Evolutionary conservation across 2,113 vertebrate genomes (phyloP).

Genomic region (Rhinogobius similis): DNA sequence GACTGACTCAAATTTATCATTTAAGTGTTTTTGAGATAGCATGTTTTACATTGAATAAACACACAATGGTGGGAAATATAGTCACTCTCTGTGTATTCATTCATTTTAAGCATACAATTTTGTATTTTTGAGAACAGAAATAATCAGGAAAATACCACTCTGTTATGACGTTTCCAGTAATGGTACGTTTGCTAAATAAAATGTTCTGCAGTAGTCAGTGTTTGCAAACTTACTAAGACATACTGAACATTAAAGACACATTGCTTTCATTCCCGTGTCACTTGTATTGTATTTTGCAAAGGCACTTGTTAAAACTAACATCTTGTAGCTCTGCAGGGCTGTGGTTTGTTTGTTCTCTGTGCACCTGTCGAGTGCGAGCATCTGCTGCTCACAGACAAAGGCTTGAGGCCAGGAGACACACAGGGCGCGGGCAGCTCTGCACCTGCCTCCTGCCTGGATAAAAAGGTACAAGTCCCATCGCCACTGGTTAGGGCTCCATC

Average conservation of each 20-base stretch:
- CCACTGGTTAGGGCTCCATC: conserved; percentile 6
- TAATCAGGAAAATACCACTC: too few relatives aligned
- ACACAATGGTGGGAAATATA: too few relatives aligned
- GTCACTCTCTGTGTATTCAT: too few relatives aligned
- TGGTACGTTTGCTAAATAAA: too few relatives aligned
- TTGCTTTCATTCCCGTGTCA: background rate
- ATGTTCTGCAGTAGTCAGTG: too few relatives aligned
- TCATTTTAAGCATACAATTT: too few relatives aligned
- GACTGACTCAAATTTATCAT: background rate
- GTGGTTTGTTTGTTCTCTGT: conserved; percentile 11
- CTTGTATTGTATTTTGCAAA: background rate
- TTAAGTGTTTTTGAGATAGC: too few relatives aligned
- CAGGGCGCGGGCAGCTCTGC: conserved; percentile 14
- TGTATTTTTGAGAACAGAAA: too few relatives aligned
- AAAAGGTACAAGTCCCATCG: conserved; percentile 20
- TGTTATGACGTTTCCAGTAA: too few relatives aligned
- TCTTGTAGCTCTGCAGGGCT: conserved; percentile 6
- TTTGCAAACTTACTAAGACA: too few relatives aligned
- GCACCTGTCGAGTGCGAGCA: conserved; percentile 5
- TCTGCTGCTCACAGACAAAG: conserved; percentile 33
- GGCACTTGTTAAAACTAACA: conserved; percentile 4
- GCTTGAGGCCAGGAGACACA: conserved; percentile 18
- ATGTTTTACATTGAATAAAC: too few relatives aligned
- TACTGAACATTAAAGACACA: background rate
- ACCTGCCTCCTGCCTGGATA: conserved; percentile 17